Conservation (phyloP, 2,113 vertebrate genomes). For the Bagarius yarrelli region DNA sequence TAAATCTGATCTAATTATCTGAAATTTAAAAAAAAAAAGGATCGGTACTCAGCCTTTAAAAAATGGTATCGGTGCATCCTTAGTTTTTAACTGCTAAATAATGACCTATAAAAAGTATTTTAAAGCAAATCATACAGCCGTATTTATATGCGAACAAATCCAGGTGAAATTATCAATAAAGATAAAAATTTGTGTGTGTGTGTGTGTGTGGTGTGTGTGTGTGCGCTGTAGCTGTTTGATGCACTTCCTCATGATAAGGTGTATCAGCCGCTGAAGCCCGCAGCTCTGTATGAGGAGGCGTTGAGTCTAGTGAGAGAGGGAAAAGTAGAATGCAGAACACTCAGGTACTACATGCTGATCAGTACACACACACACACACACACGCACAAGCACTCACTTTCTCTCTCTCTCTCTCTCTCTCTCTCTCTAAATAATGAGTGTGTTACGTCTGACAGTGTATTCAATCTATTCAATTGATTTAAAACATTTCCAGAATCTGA, state of each 20-base stretch:
- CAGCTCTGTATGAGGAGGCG: conserved; percentile 89
- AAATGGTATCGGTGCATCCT: no score
- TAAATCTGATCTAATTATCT: no score
- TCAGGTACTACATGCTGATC: conserved; percentile 72
- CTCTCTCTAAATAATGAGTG: background rate
- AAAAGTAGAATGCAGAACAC: conserved; percentile 78
- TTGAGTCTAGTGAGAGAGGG: conserved; percentile 78
- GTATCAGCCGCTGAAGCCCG: conserved; percentile 78
- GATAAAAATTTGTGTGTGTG: background rate
- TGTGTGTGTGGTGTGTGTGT: background rate
- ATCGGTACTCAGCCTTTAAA: no score
- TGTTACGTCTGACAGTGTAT: background rate
- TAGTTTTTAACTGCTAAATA: background rate
- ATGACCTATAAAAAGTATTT: background rate
- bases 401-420: background rate
- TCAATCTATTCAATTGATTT: background rate
- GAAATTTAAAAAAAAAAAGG: no score
- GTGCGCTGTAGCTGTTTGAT: conserved; percentile 80
- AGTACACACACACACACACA: background rate
- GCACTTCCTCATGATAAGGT: conserved; percentile 72
- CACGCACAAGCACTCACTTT: background rate
- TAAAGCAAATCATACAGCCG: background rate
- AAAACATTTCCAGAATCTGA: background rate
- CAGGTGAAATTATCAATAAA: background rate
- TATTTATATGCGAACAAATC: background rate